phyloP scores from a whole-genome alignment of 2,797 vertebrate genomes.

The Clarias platycephalus region DNA sequence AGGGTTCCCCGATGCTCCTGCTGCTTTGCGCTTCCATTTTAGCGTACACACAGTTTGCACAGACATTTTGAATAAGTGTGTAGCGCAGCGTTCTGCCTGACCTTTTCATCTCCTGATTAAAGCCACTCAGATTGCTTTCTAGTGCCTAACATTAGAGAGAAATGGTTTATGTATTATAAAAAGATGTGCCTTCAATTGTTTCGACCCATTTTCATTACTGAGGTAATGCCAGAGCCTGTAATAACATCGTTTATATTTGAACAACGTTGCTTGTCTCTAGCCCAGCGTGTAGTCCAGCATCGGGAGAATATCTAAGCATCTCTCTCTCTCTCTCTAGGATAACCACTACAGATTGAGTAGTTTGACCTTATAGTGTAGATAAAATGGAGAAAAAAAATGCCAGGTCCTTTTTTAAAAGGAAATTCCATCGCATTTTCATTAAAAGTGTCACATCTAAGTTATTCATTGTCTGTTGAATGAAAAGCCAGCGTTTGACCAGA shows the following conservation, averaged over 20 bases:
- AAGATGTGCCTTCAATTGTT: neutral
- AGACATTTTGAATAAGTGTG: slow-evolving; percentile 2
- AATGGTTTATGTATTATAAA: slow-evolving; percentile 10
- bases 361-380: neutral
- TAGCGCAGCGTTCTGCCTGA: neutral
- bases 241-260: neutral
- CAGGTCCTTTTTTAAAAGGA: neutral
- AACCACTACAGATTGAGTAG: neutral
- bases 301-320: neutral
- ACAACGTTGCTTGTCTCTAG: neutral
- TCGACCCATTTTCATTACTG: slow-evolving; percentile 2
- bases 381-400: neutral
- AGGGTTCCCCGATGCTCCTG: neutral
- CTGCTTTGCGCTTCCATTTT: neutral
- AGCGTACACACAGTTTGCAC: neutral
- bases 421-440: neutral
- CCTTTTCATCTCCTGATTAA: neutral
- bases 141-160: slow-evolving; percentile 9
- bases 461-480: neutral
- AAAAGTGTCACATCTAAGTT: neutral
- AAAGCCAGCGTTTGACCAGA: neutral
- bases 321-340: neutral
- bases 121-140: neutral
- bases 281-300: neutral
- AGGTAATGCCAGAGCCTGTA: neutral